Conservation (phyloP, 2,888 invertebrate genomes). For the Hoplodrina blanda region DNA sequence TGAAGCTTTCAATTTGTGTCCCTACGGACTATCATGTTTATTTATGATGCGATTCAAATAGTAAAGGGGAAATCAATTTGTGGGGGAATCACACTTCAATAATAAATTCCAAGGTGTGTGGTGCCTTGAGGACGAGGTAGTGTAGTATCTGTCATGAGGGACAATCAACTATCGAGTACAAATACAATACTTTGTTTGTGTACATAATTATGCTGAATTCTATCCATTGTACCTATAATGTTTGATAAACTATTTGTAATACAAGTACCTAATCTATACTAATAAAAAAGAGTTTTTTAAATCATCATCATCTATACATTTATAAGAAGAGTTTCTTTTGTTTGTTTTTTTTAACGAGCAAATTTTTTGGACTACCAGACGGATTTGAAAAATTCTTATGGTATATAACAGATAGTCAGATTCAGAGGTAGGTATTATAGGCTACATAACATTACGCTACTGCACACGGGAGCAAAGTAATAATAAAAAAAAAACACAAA, state of each 20-base stretch:
- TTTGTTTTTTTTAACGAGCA: too few species aligned
- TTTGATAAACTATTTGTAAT: constrained; percentile 33
- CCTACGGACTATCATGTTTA: constrained; percentile 10
- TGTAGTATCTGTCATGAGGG: constrained; percentile 3
- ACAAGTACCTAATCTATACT: not conserved
- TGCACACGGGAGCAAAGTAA: too few species aligned
- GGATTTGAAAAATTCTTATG: too few species aligned
- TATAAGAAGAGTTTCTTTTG: too few species aligned
- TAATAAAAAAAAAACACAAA: too few species aligned
- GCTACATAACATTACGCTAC: too few species aligned
- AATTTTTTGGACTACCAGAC: too few species aligned
- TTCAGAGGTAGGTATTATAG: too few species aligned
- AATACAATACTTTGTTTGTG: constrained; percentile 29
- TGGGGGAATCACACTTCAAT: constrained; percentile 16
- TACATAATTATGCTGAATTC: constrained; percentile 6
- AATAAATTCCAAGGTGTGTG: constrained; percentile 31
- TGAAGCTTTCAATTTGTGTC: constrained; percentile 13
- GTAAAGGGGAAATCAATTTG: constrained; percentile 8
- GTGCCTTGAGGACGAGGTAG: constrained; percentile 13
- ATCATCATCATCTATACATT: too few species aligned
- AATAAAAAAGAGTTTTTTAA: too few species aligned
- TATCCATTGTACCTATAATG: constrained; percentile 16
- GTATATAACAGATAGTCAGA: too few species aligned
- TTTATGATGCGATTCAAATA: constrained; percentile 31
- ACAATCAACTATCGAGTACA: constrained; percentile 36